Base-by-base conservation (phyloP, 1,140 invertebrate genomes). In the Zophobas morio region DNA sequence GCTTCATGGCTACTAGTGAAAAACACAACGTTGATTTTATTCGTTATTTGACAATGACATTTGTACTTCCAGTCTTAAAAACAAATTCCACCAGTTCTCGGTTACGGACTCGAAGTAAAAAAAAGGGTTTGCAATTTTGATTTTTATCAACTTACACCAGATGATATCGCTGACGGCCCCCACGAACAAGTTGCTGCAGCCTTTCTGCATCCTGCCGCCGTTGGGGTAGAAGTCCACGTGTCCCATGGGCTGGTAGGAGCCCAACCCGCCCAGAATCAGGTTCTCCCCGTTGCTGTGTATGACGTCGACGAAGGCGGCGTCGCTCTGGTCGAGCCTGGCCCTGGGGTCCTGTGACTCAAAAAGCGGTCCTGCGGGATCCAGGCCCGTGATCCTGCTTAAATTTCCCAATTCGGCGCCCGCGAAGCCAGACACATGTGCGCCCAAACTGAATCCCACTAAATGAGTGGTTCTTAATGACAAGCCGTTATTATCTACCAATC, bases 271-370 rank as follows among this genome's bases (percentile, higher is more conserved):
- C 49, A 96, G 87, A 39, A 97, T 93, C 0, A 97, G 87, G 77
- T 95, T 95, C 83, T 96, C 95, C 0, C 96, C 96, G 85, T 98
- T 97, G 6, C 95, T 96, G 84, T 99, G 97, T 54, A 98, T 98
- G 0, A 97, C 95, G 85, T 98, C 97, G 0, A 99, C 97, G 85
- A 98, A 98, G 49, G 92, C 89, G 0, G 97, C 97, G 86, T 98
- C 96, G 0, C 88, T 90, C 56, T 93, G 91, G 84, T 97, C 96
- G 53, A 98, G 86, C 0, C 96, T 89, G 0, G 93, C 95, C 66
- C 92, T 89, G 0, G 93, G 90, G 81, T 96, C 94, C 85, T 96
- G 95, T 36, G 93, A 92, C 85, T 97, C 95, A 85, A 97, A 97
- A 0, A 97, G 88, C 0, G 96, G 96, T 2, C 96, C 96, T 0